phyloP scores from a whole-genome alignment of 2,113 vertebrate genomes.

The Synchiropus splendidus region DNA sequence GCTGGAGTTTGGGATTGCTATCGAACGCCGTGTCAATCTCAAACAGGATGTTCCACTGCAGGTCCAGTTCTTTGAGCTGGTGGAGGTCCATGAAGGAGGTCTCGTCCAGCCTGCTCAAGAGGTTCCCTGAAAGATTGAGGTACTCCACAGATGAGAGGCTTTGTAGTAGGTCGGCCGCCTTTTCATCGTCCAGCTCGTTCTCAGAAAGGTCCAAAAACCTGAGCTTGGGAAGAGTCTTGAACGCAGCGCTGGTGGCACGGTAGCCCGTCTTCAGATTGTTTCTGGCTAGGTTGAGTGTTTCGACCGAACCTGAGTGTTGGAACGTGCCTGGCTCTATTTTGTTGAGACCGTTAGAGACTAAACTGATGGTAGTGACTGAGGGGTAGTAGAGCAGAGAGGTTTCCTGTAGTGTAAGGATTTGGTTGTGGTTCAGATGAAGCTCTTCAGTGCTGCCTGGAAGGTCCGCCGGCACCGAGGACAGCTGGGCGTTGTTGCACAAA shows the following conservation, averaged over 20 bases:
- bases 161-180: conserved; percentile 65
- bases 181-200: conserved; percentile 78
- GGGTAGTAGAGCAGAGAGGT: conserved; percentile 65
- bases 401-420: conserved; percentile 67
- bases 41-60: conserved; percentile 85
- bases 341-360: conserved; percentile 68
- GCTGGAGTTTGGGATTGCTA: conserved; percentile 66
- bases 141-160: conserved; percentile 78
- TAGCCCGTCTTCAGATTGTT: conserved; percentile 72
- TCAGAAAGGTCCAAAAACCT: conserved; percentile 75
- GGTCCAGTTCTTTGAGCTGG: conserved; percentile 75
- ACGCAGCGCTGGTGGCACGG: conserved; percentile 61
- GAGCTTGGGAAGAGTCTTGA: conserved; percentile 61
- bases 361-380: conserved; percentile 69
- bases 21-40: conserved; percentile 85
- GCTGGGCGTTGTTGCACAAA: conserved; percentile 62
- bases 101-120: conserved; percentile 77
- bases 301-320: conserved; percentile 54
- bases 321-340: conserved; percentile 61
- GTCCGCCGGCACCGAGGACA: conserved; percentile 63
- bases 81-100: conserved; percentile 67
- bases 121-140: conserved; percentile 78
- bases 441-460: conserved; percentile 54
- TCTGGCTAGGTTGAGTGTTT: conserved; percentile 69
- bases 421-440: conserved; percentile 78